Conservation (phyloP, 2,888 invertebrate genomes). For the Drosophila borborema region DNA sequence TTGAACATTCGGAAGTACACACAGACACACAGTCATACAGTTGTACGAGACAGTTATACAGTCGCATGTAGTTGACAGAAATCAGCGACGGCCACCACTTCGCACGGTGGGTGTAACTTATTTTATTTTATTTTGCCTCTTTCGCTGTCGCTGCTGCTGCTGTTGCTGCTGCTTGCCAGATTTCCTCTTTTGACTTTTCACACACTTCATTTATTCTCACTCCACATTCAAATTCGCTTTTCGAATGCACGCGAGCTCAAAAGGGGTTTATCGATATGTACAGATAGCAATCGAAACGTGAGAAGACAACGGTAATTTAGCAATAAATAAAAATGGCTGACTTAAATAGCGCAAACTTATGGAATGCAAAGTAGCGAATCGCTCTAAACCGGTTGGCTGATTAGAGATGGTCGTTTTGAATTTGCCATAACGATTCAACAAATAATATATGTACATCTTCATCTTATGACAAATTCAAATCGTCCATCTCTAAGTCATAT, state of each 20-base stretch:
- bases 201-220: constrained; percentile 34
- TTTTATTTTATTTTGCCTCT: constrained; percentile 51
- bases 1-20: constrained; percentile 67
- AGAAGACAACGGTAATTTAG: constrained; percentile 31
- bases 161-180: constrained; percentile 38
- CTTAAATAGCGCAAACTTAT: constrained; percentile 4
- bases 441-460: not conserved
- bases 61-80: constrained; percentile 52
- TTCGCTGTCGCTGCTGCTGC: constrained; percentile 3
- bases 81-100: constrained; percentile 44
- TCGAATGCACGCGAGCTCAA: constrained; percentile 22
- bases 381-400: constrained; percentile 5
- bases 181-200: constrained; percentile 51
- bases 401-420: constrained; percentile 3
- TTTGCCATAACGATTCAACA: not conserved
- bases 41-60: constrained; percentile 44
- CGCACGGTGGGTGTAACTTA: constrained; percentile 56
- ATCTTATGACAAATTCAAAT: not conserved
- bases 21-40: constrained; percentile 21
- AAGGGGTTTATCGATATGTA: constrained; percentile 38
- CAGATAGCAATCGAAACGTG: constrained; percentile 31
- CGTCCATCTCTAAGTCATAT: too few species aligned
- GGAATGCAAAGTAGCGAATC: constrained; percentile 1
- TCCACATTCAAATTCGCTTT: constrained; percentile 24
- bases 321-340: constrained; percentile 8